phyloP scores from a whole-genome alignment of 2,113 vertebrate species.

The Otolemur garnettii region DNA sequence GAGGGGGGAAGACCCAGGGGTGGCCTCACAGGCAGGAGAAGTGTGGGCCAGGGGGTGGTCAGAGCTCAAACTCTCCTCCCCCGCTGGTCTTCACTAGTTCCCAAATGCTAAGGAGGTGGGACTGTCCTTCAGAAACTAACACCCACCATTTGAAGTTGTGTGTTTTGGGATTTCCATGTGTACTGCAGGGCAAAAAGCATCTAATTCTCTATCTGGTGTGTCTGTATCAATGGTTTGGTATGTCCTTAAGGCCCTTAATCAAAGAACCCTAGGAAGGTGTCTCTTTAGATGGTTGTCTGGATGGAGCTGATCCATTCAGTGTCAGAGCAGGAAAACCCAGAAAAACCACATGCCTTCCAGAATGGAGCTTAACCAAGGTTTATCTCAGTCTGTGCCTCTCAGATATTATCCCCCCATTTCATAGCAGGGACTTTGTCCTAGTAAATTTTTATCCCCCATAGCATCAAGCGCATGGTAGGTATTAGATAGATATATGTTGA shows the following conservation, averaged over 20 bases:
- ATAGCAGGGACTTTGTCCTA: not conserved
- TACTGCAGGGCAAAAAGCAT: not conserved
- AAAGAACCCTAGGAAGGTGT: not conserved
- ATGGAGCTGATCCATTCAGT: not conserved
- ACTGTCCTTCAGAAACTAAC: not conserved
- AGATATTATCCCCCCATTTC: not conserved
- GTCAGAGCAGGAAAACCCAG: not conserved
- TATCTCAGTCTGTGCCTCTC: not conserved
- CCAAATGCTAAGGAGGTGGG: not conserved
- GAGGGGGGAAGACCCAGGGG: not conserved
- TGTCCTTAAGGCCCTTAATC: not conserved
- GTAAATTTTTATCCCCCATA: not conserved
- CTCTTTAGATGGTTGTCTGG: not conserved
- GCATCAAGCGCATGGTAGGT: not conserved
- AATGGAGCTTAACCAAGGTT: not conserved
- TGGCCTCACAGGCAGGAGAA: not conserved
- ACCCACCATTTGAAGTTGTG: not conserved
- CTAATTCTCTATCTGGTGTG: not conserved
- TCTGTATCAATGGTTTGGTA: not conserved
- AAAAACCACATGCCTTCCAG: conserved; percentile 35
- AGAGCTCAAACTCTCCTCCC: not conserved
- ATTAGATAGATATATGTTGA: conserved; percentile 11
- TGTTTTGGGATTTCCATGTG: not conserved
- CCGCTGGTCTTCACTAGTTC: not conserved
- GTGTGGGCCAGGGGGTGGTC: too few species aligned